Evolutionary conservation across 2,113 vertebrate genomes (phyloP).

Genomic region (Ranitomeya variabilis): DNA sequence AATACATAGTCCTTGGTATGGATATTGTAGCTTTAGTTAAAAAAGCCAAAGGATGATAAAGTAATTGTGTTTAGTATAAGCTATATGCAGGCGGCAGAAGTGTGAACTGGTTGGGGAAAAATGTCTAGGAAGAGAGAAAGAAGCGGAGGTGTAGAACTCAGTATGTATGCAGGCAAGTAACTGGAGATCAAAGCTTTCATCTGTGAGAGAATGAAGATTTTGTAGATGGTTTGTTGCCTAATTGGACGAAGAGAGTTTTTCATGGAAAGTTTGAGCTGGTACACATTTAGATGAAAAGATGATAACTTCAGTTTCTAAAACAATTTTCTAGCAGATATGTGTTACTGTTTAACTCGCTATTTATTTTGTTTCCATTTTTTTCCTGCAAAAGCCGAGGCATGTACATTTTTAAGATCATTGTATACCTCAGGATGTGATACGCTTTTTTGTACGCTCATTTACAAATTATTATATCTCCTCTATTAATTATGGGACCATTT

Average conservation of each 20-base stretch:
- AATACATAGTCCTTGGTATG: neutral
- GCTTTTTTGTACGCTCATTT: neutral
- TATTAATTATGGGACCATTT: neutral
- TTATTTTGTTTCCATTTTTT: neutral
- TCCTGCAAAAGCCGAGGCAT: neutral
- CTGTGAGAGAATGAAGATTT: constrained; percentile 23
- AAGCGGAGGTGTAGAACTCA: neutral
- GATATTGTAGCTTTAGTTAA: neutral
- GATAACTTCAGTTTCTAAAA: constrained; percentile 16
- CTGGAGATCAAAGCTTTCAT: constrained; percentile 32
- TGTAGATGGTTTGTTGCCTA: constrained; percentile 15
- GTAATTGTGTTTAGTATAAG: neutral
- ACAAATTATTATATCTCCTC: neutral
- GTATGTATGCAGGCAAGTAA: neutral
- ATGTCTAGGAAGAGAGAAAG: too few relatives aligned
- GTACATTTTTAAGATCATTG: neutral
- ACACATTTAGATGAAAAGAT: constrained; percentile 22
- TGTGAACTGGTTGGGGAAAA: neutral
- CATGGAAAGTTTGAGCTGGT: constrained; percentile 22
- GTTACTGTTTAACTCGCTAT: neutral
- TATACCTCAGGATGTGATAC: neutral
- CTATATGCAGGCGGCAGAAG: neutral
- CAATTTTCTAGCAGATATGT: neutral
- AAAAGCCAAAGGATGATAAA: neutral
- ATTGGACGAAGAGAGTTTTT: neutral